A percentile compares a stretch with the other conserved stretches of the same genome.
Evolutionary conservation across 2,888 invertebrate species (phyloP).

Genomic region (Megalurothrips usitatus): DNA sequence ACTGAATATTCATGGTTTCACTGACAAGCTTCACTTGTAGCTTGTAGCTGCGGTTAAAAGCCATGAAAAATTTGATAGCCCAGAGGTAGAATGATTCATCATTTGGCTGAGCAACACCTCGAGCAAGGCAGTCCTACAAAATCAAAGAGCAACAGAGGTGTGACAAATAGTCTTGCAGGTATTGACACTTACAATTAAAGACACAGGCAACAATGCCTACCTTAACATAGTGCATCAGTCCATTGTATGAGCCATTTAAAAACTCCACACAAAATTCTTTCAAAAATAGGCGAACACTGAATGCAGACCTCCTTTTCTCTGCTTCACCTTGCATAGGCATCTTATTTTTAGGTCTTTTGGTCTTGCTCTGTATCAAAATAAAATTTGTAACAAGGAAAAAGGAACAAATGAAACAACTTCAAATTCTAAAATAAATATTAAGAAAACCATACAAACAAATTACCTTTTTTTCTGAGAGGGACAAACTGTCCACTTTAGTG

Average conservation of each 20-base stretch:
- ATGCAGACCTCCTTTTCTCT: slow-evolving; percentile 74
- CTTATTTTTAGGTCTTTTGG: slow-evolving; percentile 72
- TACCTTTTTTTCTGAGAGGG: slow-evolving; percentile 71
- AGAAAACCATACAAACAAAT: slow-evolving; percentile 36
- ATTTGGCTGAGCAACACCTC: slow-evolving; percentile 63
- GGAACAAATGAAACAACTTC: slow-evolving; percentile 22
- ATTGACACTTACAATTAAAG: background rate
- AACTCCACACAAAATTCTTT: slow-evolving; percentile 94
- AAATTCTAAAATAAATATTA: background rate
- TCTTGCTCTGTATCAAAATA: slow-evolving; percentile 48
- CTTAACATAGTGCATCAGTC: slow-evolving; percentile 82
- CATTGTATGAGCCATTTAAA: slow-evolving; percentile 87
- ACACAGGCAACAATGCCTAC: slow-evolving; percentile 53
- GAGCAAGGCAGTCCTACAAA: slow-evolving; percentile 47
- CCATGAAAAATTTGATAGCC: slow-evolving; percentile 94
- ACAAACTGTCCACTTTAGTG: slow-evolving; percentile 67
- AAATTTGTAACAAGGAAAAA: slow-evolving; percentile 25
- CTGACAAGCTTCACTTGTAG: slow-evolving; percentile 86
- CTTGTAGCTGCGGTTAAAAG: slow-evolving; percentile 85
- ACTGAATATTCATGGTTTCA: slow-evolving; percentile 86
- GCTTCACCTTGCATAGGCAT: slow-evolving; percentile 61
- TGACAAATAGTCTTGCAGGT: background rate
- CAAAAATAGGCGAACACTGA: slow-evolving; percentile 80
- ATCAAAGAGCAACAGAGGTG: slow-evolving; percentile 16
- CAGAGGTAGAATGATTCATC: slow-evolving; percentile 94